phyloP scores from a whole-genome alignment of 1,140 invertebrate genomes.

The Danaus melanippus region DNA sequence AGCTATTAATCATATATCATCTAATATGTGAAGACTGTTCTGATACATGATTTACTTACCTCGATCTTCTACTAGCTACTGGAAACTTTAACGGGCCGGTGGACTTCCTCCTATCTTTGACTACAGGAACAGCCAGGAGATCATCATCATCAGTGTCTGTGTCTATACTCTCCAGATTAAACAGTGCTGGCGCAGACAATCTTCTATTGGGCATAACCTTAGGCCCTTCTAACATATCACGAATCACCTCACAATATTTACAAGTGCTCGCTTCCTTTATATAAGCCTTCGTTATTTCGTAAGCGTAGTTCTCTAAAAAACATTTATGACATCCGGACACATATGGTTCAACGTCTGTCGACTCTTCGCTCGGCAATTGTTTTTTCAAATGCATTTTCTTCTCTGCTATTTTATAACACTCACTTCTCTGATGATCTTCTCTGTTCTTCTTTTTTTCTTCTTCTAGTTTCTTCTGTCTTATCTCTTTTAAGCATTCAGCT shows the following conservation, averaged over 20 bases:
- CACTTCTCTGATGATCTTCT: conserved; percentile 37
- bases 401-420: conserved; percentile 36
- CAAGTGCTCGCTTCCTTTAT: conserved; percentile 58
- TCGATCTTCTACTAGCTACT: conserved; percentile 51
- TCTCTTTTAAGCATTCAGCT: conserved; percentile 68
- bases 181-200: conserved; percentile 55
- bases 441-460: conserved; percentile 51
- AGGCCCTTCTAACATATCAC: conserved; percentile 62
- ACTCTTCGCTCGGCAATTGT: conserved; percentile 63
- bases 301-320: conserved; percentile 68
- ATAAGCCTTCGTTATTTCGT: conserved; percentile 63
- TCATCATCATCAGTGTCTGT: conserved; percentile 51
- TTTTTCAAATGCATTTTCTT: conserved; percentile 52
- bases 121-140: conserved; percentile 40
- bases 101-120: conserved; percentile 59
- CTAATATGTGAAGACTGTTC: too few species aligned
- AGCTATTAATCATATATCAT: background rate
- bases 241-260: conserved; percentile 68
- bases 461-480: conserved; percentile 53
- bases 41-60: conserved; percentile 30
- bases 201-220: conserved; percentile 45
- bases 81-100: conserved; percentile 61
- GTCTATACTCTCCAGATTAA: conserved; percentile 45
- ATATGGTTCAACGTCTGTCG: conserved; percentile 57
- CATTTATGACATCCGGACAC: conserved; percentile 67